phyloP scores from a whole-genome alignment of 1,140 invertebrate species.

The Mylabris phalerata region DNA sequence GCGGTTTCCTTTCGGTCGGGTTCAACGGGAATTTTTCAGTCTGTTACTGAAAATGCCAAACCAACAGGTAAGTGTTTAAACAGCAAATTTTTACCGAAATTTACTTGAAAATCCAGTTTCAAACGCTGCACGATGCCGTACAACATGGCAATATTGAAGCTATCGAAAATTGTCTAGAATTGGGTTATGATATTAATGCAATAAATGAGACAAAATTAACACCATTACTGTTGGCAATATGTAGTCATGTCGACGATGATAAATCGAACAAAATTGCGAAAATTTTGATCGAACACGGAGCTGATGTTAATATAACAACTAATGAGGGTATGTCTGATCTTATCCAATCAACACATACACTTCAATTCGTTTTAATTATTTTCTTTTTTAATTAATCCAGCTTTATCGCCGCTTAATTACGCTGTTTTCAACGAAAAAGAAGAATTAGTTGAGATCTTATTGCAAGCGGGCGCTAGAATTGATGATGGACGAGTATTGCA shows the following conservation, averaged over 20 bases:
- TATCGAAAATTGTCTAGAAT: slow-evolving; percentile 1
- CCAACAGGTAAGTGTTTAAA: background rate
- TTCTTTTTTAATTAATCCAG: background rate
- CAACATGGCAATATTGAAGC: slow-evolving; percentile 8
- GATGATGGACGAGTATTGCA: slow-evolving; percentile 4
- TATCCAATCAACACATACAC: too few species aligned
- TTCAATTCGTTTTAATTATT: too few species aligned
- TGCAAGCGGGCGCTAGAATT: slow-evolving; percentile 7
- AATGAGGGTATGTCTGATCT: too few species aligned
- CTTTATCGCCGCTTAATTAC: slow-evolving; percentile 1
- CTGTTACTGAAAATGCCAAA: too few species aligned
- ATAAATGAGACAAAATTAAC: slow-evolving; percentile 14
- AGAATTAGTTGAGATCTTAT: background rate
- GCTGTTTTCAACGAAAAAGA: slow-evolving; percentile 10
- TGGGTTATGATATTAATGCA: slow-evolving; percentile 9
- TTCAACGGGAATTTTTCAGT: too few species aligned
- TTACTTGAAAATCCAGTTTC: background rate
- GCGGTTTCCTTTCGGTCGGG: too few species aligned
- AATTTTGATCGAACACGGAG: slow-evolving; percentile 13
- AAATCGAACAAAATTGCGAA: slow-evolving; percentile 10
- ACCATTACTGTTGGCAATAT: slow-evolving; percentile 14
- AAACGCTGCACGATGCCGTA: slow-evolving; percentile 7
- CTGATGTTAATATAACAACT: slow-evolving; percentile 9
- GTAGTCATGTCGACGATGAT: slow-evolving; percentile 4
- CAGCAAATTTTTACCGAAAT: background rate